Conservation (phyloP, 2,113 vertebrate genomes). For the Mesembrinibis cayennensis region DNA sequence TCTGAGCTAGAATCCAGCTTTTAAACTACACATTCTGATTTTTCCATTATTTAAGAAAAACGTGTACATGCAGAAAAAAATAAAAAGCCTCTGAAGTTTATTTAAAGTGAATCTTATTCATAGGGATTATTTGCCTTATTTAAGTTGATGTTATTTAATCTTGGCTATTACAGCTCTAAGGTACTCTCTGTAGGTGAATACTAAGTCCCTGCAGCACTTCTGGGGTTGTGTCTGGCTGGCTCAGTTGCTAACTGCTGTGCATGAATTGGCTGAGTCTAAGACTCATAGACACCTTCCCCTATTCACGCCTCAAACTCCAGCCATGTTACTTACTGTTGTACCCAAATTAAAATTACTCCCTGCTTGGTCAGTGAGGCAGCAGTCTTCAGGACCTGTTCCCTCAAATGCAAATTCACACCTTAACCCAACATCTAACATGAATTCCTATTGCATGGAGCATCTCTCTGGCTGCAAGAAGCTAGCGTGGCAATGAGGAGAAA, state of each 20-base stretch:
- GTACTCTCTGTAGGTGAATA: neutral
- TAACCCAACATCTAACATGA: neutral
- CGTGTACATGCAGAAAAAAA: rapidly evolving
- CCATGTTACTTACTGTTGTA: rapidly evolving
- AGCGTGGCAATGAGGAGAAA: rapidly evolving
- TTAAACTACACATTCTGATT: neutral
- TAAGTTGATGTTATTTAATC: neutral
- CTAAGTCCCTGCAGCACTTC: neutral
- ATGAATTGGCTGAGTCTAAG: neutral
- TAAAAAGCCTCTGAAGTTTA: neutral
- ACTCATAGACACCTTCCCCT: neutral
- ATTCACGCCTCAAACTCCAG: rapidly evolving
- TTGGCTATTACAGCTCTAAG: neutral
- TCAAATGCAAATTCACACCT: neutral
- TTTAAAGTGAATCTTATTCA: neutral
- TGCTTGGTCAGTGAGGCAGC: rapidly evolving
- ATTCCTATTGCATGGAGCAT: rapidly evolving
- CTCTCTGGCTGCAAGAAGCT: neutral
- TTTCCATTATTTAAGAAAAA: neutral
- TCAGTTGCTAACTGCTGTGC: neutral
- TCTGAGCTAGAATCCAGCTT: neutral
- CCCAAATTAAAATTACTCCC: neutral
- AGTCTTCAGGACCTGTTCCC: neutral
- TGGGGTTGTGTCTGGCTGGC: neutral
- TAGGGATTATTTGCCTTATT: neutral